These are phyloP conservation scores for Eremobia ochroleuca DNA, from an alignment of 2,888 invertebrate genomes.

Conservation along the genomic window DNA sequence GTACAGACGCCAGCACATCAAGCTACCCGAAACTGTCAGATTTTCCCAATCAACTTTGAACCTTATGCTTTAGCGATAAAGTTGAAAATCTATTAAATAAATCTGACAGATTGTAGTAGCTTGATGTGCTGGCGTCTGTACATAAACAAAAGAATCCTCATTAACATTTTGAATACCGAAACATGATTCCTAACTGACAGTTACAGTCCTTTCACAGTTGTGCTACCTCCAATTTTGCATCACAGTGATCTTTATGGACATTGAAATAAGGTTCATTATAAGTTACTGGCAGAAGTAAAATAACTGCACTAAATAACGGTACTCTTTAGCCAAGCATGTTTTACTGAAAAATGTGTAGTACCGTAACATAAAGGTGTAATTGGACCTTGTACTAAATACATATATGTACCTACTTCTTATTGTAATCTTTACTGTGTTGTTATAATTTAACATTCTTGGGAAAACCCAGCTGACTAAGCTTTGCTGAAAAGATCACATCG, in stretches of 20 bases:
- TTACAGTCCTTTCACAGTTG: neutral
- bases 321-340: neutral
- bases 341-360: neutral
- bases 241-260: neutral
- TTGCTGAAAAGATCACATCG: neutral
- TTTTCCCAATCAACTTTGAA: too few species aligned
- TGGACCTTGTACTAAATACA: conserved; percentile 7
- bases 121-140: too few species aligned
- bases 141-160: neutral
- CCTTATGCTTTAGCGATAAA: too few species aligned
- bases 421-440: neutral
- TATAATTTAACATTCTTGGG: neutral
- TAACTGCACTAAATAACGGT: neutral
- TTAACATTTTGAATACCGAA: neutral
- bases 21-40: too few species aligned
- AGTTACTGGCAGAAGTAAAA: neutral
- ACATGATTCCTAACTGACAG: neutral
- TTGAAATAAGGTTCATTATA: neutral
- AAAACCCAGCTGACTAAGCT: conserved; percentile 5
- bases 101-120: too few species aligned
- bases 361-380: neutral
- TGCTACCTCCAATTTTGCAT: neutral
- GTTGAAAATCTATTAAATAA: too few species aligned
- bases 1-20: too few species aligned
- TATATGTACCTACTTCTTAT: neutral